phyloP scores from a whole-genome alignment of 92 coral and sea anemone species.

The Chrysogorgia sp. region DNA sequence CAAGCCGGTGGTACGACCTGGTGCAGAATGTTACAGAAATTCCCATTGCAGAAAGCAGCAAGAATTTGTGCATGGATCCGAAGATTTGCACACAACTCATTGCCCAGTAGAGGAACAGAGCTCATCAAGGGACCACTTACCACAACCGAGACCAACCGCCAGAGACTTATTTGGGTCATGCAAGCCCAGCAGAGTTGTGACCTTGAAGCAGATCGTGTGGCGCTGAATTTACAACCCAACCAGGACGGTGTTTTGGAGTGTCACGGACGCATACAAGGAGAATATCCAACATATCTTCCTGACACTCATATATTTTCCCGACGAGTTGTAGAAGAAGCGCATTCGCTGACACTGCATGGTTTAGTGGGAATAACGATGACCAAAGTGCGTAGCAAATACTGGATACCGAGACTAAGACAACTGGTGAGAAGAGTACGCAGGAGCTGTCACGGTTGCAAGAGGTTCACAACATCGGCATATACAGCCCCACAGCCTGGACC shows the following conservation, averaged over 20 bases:
- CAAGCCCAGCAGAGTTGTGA: conserved; percentile 5
- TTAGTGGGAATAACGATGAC: not conserved
- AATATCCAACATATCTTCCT: not conserved
- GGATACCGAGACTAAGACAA: too few relatives aligned
- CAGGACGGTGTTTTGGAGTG: too few relatives aligned
- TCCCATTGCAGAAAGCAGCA: conserved; percentile 41
- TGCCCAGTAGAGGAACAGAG: not conserved
- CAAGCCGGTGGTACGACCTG: too few relatives aligned
- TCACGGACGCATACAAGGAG: too few relatives aligned
- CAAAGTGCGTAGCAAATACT: not conserved
- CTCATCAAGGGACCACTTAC: not conserved
- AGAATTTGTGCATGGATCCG: conserved; percentile 56
- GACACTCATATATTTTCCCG: not conserved
- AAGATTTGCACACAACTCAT: conserved; percentile 50
- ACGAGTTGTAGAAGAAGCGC: not conserved
- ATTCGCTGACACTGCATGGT: not conserved
- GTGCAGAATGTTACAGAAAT: not conserved
- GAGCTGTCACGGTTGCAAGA: too few relatives aligned
- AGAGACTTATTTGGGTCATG: not conserved
- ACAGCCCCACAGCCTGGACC: conserved; percentile 1
- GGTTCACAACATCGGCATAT: too few relatives aligned
- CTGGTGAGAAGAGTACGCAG: too few relatives aligned
- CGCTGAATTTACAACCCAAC: too few relatives aligned
- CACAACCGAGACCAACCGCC: not conserved
- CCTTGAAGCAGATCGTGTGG: not conserved